Evolutionary conservation across 2,113 vertebrate genomes (phyloP).

Genomic region (Pseudorasbora parva): DNA sequence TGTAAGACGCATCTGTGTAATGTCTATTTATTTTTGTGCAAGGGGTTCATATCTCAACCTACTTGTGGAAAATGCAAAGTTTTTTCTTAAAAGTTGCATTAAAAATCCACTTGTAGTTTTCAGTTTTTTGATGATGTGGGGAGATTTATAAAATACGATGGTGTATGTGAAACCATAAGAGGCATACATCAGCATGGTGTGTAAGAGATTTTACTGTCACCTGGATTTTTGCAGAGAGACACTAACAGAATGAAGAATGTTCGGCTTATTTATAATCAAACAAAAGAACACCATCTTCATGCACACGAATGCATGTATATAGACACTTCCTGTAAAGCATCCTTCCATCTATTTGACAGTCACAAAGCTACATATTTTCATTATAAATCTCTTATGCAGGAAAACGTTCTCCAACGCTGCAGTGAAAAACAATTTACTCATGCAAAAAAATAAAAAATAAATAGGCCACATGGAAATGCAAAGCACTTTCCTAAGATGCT

Average conservation of each 20-base stretch:
- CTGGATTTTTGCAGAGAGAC: not conserved
- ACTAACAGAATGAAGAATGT: slow-evolving; percentile 4
- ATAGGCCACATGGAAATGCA: too few species aligned
- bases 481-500: too few species aligned
- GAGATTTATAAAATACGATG: not conserved
- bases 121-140: not conserved
- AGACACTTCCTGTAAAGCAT: not conserved
- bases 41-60: too few species aligned
- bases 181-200: not conserved
- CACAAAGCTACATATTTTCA: slow-evolving; percentile 18
- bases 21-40: too few species aligned
- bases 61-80: too few species aligned
- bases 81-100: not conserved
- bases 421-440: slow-evolving; percentile 7
- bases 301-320: not conserved
- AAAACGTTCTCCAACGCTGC: slow-evolving; percentile 33
- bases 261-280: not conserved
- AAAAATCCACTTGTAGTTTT: not conserved
- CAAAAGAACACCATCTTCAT: not conserved
- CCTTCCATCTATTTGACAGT: not conserved
- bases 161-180: not conserved
- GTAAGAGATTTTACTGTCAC: not conserved
- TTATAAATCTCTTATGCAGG: slow-evolving; percentile 23
- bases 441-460: too few species aligned
- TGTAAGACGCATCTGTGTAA: too few species aligned